Percentiles rank a stretch among this genome's conserved stretches.
Evolutionary conservation across 2,113 vertebrate species (phyloP).

Genomic region (Sterrhoptilus dennistouni): DNA sequence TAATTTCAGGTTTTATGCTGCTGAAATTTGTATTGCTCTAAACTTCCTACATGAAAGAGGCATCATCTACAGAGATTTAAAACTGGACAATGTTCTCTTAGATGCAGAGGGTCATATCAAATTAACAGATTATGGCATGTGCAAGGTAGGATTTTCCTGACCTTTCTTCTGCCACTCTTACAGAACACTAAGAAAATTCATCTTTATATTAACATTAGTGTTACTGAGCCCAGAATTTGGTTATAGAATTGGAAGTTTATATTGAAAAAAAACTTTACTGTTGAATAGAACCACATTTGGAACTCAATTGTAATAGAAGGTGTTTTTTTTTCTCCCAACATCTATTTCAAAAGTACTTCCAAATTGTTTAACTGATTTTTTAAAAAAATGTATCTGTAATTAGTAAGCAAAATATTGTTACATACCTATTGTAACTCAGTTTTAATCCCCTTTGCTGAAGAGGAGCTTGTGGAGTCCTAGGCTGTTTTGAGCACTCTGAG

Average conservation of each 20-base stretch:
- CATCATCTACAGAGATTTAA: slow-evolving; percentile 96
- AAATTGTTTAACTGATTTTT: background rate
- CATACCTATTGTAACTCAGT: background rate
- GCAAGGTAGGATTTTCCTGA: slow-evolving; percentile 81
- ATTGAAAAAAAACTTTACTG: background rate
- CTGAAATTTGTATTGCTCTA: slow-evolving; percentile 96
- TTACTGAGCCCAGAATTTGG: background rate
- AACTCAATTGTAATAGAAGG: background rate
- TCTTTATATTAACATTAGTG: accelerated
- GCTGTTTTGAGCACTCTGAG: background rate
- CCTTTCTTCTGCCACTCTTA: background rate
- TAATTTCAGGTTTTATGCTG: slow-evolving; percentile 91
- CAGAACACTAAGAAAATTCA: background rate
- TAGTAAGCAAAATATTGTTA: background rate
- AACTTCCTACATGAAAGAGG: slow-evolving; percentile 98
- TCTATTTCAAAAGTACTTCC: background rate
- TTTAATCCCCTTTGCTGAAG: background rate
- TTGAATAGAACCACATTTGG: background rate
- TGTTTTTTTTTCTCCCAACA: background rate
- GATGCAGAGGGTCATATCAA: slow-evolving; percentile 98
- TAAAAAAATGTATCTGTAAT: background rate
- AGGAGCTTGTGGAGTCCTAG: background rate
- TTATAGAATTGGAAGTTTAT: background rate
- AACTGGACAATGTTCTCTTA: slow-evolving; percentile 97
- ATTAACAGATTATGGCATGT: slow-evolving; percentile 98